Base-by-base conservation (phyloP, 2,797 vertebrate genomes). In the Lagodon rhomboides region DNA sequence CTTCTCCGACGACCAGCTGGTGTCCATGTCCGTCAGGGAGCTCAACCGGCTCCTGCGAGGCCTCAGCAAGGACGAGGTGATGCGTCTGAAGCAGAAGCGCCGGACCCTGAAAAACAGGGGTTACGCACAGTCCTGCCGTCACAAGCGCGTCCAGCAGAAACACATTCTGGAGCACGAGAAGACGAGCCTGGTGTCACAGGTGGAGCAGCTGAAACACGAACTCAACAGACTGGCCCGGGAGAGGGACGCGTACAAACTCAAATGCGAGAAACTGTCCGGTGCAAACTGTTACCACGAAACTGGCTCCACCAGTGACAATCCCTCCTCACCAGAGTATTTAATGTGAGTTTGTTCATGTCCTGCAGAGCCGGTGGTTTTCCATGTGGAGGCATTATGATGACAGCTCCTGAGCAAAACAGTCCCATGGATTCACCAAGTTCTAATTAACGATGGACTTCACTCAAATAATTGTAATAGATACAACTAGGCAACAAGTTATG, bases 1-100 rank as follows among this genome's bases (percentile, higher is more conserved):
- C 88, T 98, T 99, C 95, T 98, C 98, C 0, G 98, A 99, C 76
- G 97, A 99, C 87, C 98, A 98, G 96, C 96, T 99, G 79, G 98
- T 99, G 88, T 97, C 97, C 93, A 99, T 99, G 98, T 97, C 98
- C 0, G 98, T 99, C 90, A 91, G 98, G 80, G 98, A 99, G 96
- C 97, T 99, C 85, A 99, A 99, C 87, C 95, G 98, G 80, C 97
- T 98, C 80, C 96, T 99, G 80, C 92, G 98, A 72, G 98, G 98
- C 93, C 97, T 98, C 91, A 95, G 95, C 94, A 99, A 99, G 94
- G 98, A 99, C 22, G 98, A 99, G 82, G 97, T 99, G 92, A 98
- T 97, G 94, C 97, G 97, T 86, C 97, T 99, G 90, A 99, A 99
- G 96, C 98, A 99, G 96, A 99, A 99, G 95, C 96, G 98, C 83